These are phyloP conservation scores for Neopipo cinnamomea DNA, from an alignment of 2,113 vertebrate genomes.

Conservation along the genomic window DNA sequence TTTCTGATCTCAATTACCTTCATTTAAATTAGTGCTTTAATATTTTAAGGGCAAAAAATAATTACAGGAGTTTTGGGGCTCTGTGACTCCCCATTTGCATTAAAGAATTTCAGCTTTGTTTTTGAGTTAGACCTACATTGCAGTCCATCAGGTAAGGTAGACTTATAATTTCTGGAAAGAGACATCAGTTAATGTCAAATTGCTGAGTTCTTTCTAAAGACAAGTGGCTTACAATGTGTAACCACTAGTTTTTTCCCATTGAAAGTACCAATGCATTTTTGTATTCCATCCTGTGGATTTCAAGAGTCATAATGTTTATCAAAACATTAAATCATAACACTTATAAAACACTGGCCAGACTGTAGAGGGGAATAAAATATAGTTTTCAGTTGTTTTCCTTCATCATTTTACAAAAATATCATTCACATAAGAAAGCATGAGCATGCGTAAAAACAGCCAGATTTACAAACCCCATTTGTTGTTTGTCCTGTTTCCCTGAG, in stretches of 20 bases:
- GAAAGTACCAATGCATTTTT: conserved; percentile 21
- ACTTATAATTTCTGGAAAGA: not conserved
- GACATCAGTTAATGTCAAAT: not conserved
- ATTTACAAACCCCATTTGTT: not conserved
- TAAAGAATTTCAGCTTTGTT: not conserved
- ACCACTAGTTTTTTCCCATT: conserved; percentile 19
- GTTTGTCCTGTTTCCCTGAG: not conserved
- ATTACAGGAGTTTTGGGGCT: conserved; percentile 36
- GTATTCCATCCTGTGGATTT: conserved; percentile 22
- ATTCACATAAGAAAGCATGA: conserved; percentile 46
- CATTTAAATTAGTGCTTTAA: not conserved
- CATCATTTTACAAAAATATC: not conserved
- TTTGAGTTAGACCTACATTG: conserved; percentile 36
- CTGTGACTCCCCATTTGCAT: conserved; percentile 17
- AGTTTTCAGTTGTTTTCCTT: not conserved
- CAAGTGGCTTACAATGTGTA: conserved; percentile 31
- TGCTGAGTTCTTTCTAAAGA: conserved; percentile 39
- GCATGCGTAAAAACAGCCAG: not conserved
- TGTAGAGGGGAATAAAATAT: not conserved
- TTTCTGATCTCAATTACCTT: conserved; percentile 26
- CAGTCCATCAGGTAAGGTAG: conserved; percentile 53
- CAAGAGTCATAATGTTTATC: not conserved
- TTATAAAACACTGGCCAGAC: not conserved
- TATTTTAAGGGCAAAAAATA: conserved; percentile 25
- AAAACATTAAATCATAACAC: conserved; percentile 22